Conservation (phyloP, 2,888 invertebrate species). For the Patella caerulea region DNA sequence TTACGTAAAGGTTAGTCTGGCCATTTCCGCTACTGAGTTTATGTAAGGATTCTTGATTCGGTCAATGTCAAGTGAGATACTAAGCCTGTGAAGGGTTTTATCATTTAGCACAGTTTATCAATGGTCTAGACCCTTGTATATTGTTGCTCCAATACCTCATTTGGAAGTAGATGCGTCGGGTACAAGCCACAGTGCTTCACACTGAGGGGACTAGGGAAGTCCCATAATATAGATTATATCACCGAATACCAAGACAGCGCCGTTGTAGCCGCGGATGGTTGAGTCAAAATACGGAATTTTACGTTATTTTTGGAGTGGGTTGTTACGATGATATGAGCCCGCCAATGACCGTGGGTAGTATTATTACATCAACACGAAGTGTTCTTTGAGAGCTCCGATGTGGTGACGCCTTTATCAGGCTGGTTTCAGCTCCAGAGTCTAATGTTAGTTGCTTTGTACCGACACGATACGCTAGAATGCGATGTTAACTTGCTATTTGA, state of each 20-base stretch:
- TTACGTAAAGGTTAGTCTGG: constrained; percentile 43
- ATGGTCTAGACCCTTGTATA: constrained; percentile 15
- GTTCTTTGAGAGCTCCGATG: too few relatives aligned
- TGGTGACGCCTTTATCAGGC: too few relatives aligned
- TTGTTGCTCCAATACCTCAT: neutral
- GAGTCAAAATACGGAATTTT: too few relatives aligned
- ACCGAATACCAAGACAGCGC: too few relatives aligned
- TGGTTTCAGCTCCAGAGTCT: too few relatives aligned
- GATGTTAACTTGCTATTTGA: neutral
- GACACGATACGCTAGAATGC: neutral
- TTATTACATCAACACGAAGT: too few relatives aligned
- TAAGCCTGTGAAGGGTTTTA: constrained; percentile 32
- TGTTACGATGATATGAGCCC: too few relatives aligned
- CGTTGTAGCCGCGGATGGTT: too few relatives aligned
- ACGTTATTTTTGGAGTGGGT: too few relatives aligned
- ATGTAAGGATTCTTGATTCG: constrained; percentile 26
- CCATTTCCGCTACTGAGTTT: constrained; percentile 49
- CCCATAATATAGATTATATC: too few relatives aligned
- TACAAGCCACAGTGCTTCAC: neutral
- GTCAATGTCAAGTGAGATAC: constrained; percentile 34
- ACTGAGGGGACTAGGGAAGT: too few relatives aligned
- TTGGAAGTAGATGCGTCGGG: neutral
- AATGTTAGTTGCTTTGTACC: neutral
- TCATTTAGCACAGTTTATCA: constrained; percentile 30
- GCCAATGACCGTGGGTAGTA: too few relatives aligned